These are phyloP conservation scores for Trinorchestia longiramus DNA, from an alignment of 1,140 invertebrate genomes.

Conservation along the genomic window DNA sequence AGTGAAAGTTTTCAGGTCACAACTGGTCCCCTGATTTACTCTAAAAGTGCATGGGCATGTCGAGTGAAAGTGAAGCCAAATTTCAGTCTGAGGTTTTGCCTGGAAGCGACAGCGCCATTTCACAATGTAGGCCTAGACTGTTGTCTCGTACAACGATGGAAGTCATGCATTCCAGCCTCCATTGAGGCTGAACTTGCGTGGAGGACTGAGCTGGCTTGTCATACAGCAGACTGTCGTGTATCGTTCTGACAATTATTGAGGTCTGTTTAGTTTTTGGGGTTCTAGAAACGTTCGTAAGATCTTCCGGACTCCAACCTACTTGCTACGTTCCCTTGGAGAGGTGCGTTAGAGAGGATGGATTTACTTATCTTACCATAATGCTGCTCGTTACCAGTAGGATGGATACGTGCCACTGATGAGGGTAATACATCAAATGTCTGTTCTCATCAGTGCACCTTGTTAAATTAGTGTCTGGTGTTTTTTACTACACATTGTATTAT, in stretches of 20 bases:
- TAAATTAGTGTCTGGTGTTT: no score
- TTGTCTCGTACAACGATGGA: background rate
- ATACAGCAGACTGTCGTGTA: background rate
- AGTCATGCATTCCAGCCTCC: background rate
- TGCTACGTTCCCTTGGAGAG: no score
- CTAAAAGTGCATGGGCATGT: background rate
- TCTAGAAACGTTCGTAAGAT: background rate
- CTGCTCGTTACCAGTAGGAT: no score
- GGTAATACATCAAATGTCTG: no score
- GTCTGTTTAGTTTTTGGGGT: background rate
- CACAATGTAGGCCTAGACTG: background rate
- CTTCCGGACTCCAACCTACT: background rate
- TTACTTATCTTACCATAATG: no score
- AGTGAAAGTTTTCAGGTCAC: background rate
- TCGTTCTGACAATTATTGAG: background rate
- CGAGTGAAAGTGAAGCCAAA: background rate
- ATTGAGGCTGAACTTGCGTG: background rate
- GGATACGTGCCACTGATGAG: no score
- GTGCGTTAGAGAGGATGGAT: no score
- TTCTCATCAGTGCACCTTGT: no score
- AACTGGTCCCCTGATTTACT: background rate
- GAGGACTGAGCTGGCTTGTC: background rate
- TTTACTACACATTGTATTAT: no score
- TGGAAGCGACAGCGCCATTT: background rate
- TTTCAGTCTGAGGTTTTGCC: background rate